A percentile compares a stretch with the other conserved stretches of the same genome.
These are phyloP conservation scores for Minunthozetes semirufus DNA, from an alignment of 2,888 invertebrate species.

Conservation along the genomic window DNA sequence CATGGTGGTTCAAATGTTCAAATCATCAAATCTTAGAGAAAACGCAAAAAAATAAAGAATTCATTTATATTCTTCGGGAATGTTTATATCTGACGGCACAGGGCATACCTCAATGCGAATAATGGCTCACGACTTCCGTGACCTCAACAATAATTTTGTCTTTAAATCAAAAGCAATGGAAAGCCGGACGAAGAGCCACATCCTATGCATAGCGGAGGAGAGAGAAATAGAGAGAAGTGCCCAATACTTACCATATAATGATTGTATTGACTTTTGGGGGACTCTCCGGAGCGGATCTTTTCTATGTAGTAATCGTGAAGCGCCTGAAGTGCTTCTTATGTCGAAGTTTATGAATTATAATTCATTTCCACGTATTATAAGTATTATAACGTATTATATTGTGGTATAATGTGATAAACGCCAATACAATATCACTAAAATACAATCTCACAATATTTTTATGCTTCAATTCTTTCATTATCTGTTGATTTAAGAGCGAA, in stretches of 20 bases:
- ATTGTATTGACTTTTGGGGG: conserved; percentile 7
- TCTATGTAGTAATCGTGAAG: conserved; percentile 11
- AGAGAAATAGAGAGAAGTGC: not conserved
- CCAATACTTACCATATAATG: not conserved
- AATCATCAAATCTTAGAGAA: no score
- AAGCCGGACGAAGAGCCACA: not conserved
- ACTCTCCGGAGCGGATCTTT: conserved; percentile 5
- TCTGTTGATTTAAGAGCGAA: not conserved
- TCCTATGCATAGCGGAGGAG: not conserved
- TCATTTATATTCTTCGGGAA: no score
- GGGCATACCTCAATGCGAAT: conserved; percentile 1
- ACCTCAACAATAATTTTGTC: conserved; percentile 22
- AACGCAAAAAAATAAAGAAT: no score
- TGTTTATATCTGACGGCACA: not conserved
- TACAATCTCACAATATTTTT: not conserved
- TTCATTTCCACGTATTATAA: conserved; percentile 23
- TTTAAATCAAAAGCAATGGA: conserved; percentile 18
- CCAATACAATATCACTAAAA: not conserved
- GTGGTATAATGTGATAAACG: conserved; percentile 13
- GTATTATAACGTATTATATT: conserved; percentile 19
- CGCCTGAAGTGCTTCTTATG: not conserved
- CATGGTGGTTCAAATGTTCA: no score
- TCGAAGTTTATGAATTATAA: conserved; percentile 22
- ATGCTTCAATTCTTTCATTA: not conserved
- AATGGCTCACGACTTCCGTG: conserved; percentile 28